These are phyloP conservation scores for Laticauda colubrina DNA, from an alignment of 2,113 vertebrate genomes.

Conservation along the genomic window DNA sequence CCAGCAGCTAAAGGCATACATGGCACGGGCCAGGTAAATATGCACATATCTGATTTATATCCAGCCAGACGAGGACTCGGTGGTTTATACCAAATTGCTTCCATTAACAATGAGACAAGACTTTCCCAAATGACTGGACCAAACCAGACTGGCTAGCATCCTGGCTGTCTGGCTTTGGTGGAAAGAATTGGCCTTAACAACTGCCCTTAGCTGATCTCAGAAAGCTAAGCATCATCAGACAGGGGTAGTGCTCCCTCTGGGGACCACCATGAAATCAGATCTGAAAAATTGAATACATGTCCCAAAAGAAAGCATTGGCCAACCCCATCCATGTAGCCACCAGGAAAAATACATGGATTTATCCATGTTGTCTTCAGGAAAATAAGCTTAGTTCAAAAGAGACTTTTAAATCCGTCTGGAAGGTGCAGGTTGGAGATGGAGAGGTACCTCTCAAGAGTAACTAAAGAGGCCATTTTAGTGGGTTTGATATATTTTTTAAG, in stretches of 20 bases:
- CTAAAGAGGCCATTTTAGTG: neutral
- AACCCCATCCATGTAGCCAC: neutral
- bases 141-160: neutral
- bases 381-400: neutral
- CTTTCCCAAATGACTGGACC: neutral
- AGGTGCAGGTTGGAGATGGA: neutral
- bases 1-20: constrained; percentile 93
- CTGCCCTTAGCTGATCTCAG: neutral
- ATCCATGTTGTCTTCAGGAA: neutral
- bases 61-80: neutral
- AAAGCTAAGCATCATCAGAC: neutral
- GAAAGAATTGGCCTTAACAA: neutral
- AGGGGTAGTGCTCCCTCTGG: neutral
- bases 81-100: neutral
- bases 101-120: neutral
- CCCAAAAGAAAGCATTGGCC: neutral
- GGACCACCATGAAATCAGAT: neutral
- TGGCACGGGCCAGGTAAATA: constrained; percentile 89
- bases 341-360: neutral
- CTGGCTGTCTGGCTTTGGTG: neutral
- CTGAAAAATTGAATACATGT: neutral
- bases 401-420: neutral
- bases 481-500: neutral
- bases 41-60: neutral
- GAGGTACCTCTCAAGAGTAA: neutral